A percentile compares a stretch with the other conserved stretches of the same genome.
Conservation (phyloP, 2,888 invertebrate species). For the Tenthredo notha region DNA sequence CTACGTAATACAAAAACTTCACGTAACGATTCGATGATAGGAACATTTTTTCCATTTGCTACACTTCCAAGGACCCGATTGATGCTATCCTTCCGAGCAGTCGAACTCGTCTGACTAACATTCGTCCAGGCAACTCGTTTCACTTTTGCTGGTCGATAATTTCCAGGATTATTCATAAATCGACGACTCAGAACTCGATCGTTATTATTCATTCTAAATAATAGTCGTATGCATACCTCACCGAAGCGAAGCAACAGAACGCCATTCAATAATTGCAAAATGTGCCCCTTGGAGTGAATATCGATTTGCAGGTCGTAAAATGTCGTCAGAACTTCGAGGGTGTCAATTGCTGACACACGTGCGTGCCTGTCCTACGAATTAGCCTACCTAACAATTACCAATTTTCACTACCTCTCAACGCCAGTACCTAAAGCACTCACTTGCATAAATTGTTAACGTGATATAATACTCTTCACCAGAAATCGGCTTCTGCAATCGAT, state of each 20-base stretch:
- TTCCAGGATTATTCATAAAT: background rate
- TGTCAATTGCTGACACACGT: too few species aligned
- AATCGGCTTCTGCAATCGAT: background rate
- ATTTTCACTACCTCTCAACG: too few species aligned
- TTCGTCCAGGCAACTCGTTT: background rate
- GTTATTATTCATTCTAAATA: background rate
- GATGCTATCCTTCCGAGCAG: background rate
- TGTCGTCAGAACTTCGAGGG: too few species aligned
- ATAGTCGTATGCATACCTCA: background rate
- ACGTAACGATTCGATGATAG: background rate
- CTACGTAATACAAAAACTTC: slow-evolving; percentile 10
- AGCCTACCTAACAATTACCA: too few species aligned
- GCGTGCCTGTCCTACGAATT: too few species aligned
- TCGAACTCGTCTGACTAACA: background rate
- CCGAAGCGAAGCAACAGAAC: background rate
- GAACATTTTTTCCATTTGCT: background rate
- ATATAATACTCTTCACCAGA: background rate
- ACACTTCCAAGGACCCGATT: background rate
- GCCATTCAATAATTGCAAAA: background rate
- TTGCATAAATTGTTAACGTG: background rate
- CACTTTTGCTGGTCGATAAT: background rate
- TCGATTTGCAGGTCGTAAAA: too few species aligned
- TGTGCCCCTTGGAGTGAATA: too few species aligned
- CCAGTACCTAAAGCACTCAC: background rate
- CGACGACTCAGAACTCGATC: background rate